Evolutionary conservation across 2,888 invertebrate genomes (phyloP).

Genomic region (Microctonus brassicae): DNA sequence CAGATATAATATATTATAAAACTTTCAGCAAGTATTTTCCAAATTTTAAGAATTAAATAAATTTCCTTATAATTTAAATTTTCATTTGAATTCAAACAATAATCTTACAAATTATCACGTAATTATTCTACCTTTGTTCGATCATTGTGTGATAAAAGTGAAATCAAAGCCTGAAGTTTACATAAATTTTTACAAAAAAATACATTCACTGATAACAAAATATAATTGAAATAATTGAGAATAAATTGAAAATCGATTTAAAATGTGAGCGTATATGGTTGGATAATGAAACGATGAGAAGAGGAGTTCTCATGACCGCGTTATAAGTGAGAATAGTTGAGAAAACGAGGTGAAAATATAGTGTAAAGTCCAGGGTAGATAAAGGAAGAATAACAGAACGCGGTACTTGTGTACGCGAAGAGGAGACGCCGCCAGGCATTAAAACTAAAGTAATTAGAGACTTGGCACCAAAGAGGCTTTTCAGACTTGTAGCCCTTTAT

Average conservation of each 20-base stretch:
- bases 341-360: neutral
- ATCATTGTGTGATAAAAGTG: no score
- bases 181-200: neutral
- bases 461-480: slow-evolving; percentile 45
- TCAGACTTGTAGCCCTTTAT: slow-evolving; percentile 26
- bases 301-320: neutral
- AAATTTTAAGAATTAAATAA: no score
- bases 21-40: no score
- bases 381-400: slow-evolving; percentile 33
- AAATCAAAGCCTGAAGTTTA: neutral
- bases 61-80: no score
- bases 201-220: neutral
- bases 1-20: no score
- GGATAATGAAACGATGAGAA: slow-evolving; percentile 1
- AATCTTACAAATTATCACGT: no score
- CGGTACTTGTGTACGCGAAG: neutral
- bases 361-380: slow-evolving; percentile 3
- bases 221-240: neutral
- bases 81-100: no score
- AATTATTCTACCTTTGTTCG: no score
- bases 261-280: neutral
- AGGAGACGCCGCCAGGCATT: slow-evolving; percentile 33
- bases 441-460: slow-evolving; percentile 50
- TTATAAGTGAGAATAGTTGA: slow-evolving; percentile 4
- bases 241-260: neutral